Conservation (phyloP, 1,140 invertebrate genomes). For the Hetaerina americana region DNA sequence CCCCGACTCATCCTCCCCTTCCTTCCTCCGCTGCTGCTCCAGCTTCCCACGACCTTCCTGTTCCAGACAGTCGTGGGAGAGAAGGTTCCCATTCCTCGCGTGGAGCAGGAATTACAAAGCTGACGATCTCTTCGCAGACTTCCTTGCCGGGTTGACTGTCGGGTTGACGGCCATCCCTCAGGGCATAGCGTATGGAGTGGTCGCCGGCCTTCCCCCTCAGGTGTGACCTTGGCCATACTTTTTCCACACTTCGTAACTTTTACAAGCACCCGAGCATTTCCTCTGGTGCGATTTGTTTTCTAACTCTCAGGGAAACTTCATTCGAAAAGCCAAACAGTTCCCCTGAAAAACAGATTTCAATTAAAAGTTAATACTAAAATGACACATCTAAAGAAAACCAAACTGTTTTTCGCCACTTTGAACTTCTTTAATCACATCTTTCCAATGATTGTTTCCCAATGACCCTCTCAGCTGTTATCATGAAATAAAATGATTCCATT, state of each 20-base stretch:
- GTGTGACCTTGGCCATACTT: slow-evolving; percentile 24
- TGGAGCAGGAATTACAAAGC: slow-evolving; percentile 40
- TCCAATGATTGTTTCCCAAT: no score
- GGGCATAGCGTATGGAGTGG: slow-evolving; percentile 49
- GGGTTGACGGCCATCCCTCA: slow-evolving; percentile 55
- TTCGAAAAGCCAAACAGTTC: no score
- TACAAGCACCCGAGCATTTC: no score
- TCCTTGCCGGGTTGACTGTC: slow-evolving; percentile 47
- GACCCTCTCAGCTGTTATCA: no score
- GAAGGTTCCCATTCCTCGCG: slow-evolving; percentile 32
- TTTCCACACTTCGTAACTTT: background rate
- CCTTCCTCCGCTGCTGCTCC: background rate
- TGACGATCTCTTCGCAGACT: slow-evolving; percentile 34
- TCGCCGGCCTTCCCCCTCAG: slow-evolving; percentile 45
- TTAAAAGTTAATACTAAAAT: no score
- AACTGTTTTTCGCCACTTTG: no score
- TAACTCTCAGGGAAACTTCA: background rate
- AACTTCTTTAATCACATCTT: no score
- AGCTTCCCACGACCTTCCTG: slow-evolving; percentile 12
- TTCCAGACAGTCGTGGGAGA: slow-evolving; percentile 15
- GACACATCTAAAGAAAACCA: no score
- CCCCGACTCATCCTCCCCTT: slow-evolving; percentile 6
- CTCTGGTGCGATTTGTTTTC: no score
- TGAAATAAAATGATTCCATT: no score
- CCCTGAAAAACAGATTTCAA: no score